These are phyloP conservation scores for Drosophila kohkoa DNA, from an alignment of 1,140 invertebrate genomes.

Conservation along the genomic window DNA sequence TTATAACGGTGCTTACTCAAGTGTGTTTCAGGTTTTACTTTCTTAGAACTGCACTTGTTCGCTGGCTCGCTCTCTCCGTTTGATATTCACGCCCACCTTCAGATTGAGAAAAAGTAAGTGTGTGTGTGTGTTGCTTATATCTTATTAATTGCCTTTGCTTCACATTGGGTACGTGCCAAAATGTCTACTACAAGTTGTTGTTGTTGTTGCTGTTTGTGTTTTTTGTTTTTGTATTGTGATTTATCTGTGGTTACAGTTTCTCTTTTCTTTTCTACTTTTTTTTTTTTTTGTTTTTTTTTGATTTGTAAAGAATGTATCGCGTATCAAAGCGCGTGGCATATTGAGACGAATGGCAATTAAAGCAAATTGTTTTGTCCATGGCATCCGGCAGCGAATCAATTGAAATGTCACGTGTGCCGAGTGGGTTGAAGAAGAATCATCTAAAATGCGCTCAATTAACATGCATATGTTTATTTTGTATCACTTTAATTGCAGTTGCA, in stretches of 20 bases:
- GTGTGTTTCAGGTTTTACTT: conserved; percentile 29
- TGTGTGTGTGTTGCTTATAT: not conserved
- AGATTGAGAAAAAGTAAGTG: not conserved
- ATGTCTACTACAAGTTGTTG: conserved; percentile 3
- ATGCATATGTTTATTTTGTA: conserved; percentile 6
- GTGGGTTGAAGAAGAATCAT: not conserved
- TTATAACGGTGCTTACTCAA: conserved; percentile 16
- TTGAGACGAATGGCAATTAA: conserved; percentile 35
- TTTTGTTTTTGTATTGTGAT: conserved; percentile 14
- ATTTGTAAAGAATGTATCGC: conserved; percentile 15
- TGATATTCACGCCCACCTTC: not conserved
- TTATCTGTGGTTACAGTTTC: conserved; percentile 15
- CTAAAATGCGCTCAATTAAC: not conserved
- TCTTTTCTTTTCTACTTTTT: no score
- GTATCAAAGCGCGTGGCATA: conserved; percentile 33
- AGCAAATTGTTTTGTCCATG: conserved; percentile 41
- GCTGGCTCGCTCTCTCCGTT: conserved; percentile 6
- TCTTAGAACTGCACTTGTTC: conserved; percentile 9
- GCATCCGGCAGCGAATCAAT: conserved; percentile 33
- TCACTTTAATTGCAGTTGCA: conserved; percentile 13
- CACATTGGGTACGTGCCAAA: conserved; percentile 41
- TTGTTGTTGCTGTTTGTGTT: conserved; percentile 8
- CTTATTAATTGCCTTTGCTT: conserved; percentile 14
- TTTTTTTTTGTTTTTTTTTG: no score
- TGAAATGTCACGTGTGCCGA: conserved; percentile 42